Percentiles rank a stretch among this genome's conserved stretches.
phyloP scores from a whole-genome alignment of 1,140 invertebrate genomes.

The Reticulitermes speratus region DNA sequence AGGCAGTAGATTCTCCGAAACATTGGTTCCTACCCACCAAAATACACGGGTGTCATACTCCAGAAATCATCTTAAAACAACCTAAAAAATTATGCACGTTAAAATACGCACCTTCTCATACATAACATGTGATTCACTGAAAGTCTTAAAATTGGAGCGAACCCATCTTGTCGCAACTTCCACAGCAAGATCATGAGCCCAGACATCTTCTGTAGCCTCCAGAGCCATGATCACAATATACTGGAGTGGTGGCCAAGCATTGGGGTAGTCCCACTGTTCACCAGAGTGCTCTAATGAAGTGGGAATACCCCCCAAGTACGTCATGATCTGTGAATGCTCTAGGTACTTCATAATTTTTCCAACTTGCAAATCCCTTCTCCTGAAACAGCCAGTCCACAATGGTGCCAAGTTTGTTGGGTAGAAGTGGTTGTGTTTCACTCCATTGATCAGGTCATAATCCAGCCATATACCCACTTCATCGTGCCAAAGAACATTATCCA shows the following conservation, averaged over 20 bases:
- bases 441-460: slow-evolving; percentile 63
- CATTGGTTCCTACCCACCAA: too few species aligned
- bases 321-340: slow-evolving; percentile 25
- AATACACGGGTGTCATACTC: too few species aligned
- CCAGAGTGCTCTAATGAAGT: slow-evolving; percentile 50
- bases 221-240: slow-evolving; percentile 50
- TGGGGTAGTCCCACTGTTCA: slow-evolving; percentile 63
- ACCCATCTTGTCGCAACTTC: slow-evolving; percentile 61
- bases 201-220: slow-evolving; percentile 47
- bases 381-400: slow-evolving; percentile 60
- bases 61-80: slow-evolving; percentile 43
- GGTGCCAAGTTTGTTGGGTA: slow-evolving; percentile 73
- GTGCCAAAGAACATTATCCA: slow-evolving; percentile 71
- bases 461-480: slow-evolving; percentile 70
- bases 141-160: slow-evolving; percentile 58
- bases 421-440: slow-evolving; percentile 64
- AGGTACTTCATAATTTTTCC: slow-evolving; percentile 30
- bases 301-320: slow-evolving; percentile 60
- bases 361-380: background rate
- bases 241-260: slow-evolving; percentile 58
- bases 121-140: slow-evolving; percentile 46
- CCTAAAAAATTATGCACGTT: slow-evolving; percentile 62
- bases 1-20: too few species aligned
- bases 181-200: slow-evolving; percentile 52
- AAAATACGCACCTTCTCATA: slow-evolving; percentile 28